Conservation (phyloP, 2,888 invertebrate species). For the Drosophila incognita region DNA sequence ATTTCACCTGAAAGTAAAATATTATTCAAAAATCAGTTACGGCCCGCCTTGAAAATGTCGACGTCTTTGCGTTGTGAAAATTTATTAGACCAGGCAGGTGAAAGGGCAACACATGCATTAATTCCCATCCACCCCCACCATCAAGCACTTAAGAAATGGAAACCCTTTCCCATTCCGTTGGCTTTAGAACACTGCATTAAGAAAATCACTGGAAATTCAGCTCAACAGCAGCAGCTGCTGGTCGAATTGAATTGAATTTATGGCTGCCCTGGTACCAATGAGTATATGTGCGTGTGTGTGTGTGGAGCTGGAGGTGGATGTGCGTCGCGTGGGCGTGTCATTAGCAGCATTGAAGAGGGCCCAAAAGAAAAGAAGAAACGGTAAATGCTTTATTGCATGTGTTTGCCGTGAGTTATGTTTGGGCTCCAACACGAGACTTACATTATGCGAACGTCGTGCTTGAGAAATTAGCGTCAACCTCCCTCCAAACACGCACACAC, state of each 20-base stretch:
- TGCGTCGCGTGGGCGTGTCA: constrained; percentile 38
- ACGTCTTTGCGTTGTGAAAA: constrained; percentile 43
- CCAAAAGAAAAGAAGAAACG: constrained; percentile 19
- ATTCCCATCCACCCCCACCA: not conserved
- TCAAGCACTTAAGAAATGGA: constrained; percentile 50
- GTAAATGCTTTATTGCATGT: constrained; percentile 69
- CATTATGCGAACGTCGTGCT: constrained; percentile 58
- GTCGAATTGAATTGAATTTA: constrained; percentile 59
- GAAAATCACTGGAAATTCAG: constrained; percentile 72
- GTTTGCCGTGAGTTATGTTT: constrained; percentile 64
- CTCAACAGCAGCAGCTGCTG: constrained; percentile 74
- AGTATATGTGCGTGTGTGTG: constrained; percentile 6
- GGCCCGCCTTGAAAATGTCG: constrained; percentile 33
- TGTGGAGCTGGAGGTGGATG: constrained; percentile 1
- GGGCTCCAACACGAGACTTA: constrained; percentile 62
- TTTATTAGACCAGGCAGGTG: constrained; percentile 56
- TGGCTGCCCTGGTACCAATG: constrained; percentile 25
- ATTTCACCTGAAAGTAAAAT: constrained; percentile 76
- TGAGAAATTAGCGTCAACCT: constrained; percentile 46
- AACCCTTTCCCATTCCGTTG: constrained; percentile 51
- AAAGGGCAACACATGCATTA: constrained; percentile 49
- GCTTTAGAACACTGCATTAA: constrained; percentile 61
- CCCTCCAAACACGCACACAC: not conserved
- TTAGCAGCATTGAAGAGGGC: constrained; percentile 43
- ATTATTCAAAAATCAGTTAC: constrained; percentile 79